phyloP scores from a whole-genome alignment of 2,113 vertebrate species.

The Danio rerio region DNA sequence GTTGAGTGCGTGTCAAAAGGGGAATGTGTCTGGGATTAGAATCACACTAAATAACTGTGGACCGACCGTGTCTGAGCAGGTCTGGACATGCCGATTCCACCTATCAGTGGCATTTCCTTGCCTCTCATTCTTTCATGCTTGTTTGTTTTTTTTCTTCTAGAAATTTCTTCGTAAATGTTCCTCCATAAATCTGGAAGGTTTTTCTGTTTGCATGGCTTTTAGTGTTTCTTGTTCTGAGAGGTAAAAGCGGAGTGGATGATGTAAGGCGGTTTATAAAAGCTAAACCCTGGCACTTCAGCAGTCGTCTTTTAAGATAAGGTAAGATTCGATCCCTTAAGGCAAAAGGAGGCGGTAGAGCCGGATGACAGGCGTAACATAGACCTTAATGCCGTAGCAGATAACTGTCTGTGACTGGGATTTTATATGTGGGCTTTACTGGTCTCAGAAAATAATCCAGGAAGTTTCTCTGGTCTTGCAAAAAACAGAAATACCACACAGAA shows the following conservation, averaged over 20 bases:
- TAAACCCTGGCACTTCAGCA: constrained; percentile 6
- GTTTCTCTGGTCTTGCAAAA: background rate
- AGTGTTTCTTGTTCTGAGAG: constrained; percentile 42
- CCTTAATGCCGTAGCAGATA: constrained; percentile 7
- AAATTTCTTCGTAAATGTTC: constrained; percentile 63
- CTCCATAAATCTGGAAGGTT: constrained; percentile 9
- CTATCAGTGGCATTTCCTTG: constrained; percentile 40
- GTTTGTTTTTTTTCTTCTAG: constrained; percentile 19
- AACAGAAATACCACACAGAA: background rate
- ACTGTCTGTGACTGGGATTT: background rate
- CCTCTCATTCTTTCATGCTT: constrained; percentile 41
- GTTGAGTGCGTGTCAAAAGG: constrained; percentile 28
- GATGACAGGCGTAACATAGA: background rate
- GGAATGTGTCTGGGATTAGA: constrained; percentile 28
- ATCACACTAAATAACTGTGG: constrained; percentile 48
- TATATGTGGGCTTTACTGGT: background rate
- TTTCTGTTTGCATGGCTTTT: constrained; percentile 37
- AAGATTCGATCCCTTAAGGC: constrained; percentile 34
- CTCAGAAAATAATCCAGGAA: constrained; percentile 1
- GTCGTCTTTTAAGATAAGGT: constrained; percentile 6
- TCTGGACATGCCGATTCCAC: constrained; percentile 46
- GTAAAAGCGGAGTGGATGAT: background rate
- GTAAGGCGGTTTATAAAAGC: constrained; percentile 2
- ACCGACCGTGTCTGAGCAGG: constrained; percentile 36
- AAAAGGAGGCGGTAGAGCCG: background rate